phyloP scores from a whole-genome alignment of 2,797 vertebrate species.

The Crocodylus rhombifer region DNA sequence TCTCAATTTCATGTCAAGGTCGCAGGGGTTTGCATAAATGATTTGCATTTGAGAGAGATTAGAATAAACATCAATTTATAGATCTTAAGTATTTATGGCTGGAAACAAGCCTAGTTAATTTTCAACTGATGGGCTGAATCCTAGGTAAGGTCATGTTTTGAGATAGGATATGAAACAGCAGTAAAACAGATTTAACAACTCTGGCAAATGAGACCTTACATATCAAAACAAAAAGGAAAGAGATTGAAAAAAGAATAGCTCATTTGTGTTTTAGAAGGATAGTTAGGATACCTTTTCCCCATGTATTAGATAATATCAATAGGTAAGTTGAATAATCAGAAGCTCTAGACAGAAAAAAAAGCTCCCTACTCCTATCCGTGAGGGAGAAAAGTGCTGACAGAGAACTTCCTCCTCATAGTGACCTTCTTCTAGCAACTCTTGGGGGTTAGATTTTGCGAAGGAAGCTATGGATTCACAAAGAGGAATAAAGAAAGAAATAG shows the following conservation, averaged over 20 bases:
- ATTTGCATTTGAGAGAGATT: neutral
- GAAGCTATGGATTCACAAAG: neutral
- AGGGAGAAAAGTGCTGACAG: neutral
- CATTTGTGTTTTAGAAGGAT: neutral
- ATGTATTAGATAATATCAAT: neutral
- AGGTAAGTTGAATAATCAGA: neutral
- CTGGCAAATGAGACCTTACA: neutral
- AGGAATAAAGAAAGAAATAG: neutral
- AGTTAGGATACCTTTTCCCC: neutral
- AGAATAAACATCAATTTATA: constrained; percentile 36
- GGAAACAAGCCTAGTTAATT: constrained; percentile 39
- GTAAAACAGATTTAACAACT: neutral
- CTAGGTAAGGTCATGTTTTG: constrained; percentile 18
- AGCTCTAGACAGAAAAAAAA: neutral
- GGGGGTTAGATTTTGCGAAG: neutral
- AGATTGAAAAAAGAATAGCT: neutral
- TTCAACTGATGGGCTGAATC: constrained; percentile 29
- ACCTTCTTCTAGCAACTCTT: neutral
- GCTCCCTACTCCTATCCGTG: neutral
- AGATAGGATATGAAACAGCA: constrained; percentile 29
- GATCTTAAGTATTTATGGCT: constrained; percentile 27
- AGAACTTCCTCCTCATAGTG: neutral
- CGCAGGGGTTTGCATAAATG: constrained; percentile 6
- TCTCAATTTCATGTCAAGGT: constrained; percentile 34
- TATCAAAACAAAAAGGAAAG: neutral